Evolutionary conservation across 2,888 invertebrate species (phyloP), one percentile per base, ranked within the genome.

Genomic region (Penaeus monodon): DNA sequence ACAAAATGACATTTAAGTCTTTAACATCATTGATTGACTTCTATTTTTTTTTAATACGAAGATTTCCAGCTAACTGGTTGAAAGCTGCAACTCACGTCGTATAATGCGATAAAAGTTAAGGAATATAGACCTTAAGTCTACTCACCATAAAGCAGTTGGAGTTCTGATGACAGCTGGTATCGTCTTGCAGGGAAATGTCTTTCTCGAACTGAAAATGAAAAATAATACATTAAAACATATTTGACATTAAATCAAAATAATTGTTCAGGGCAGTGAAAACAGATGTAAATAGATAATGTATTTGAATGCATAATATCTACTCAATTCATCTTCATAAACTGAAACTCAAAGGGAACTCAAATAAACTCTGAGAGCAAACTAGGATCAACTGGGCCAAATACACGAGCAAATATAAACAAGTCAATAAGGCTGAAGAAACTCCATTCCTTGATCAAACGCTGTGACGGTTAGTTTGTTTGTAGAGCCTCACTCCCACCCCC

Each of bases 371-470:
- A 57, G 57, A 57, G 38, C 38, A 27, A 73, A 73, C 33, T 73
- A 29, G 29, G 73, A 73, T 29, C 73, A 38, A 24, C 73, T 27
- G 17, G 27, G 33, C 38, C 38, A 73, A 73, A 38, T 33, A 73
- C 73, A 73, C 73, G 33, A 7, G 73, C 73, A 73, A 83, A 83
- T 44, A 83, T 63, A 29, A 83, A 83, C 33, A 63, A 74, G 76
- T 57, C 57, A 74, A 76, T 27, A 74, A 33, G 74, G 66, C n/a
- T 49, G 65, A 44, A 84, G 77, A 84, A 84, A 77, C 77, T 74
- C 84, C 84, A 84, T 84, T 77, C 77, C 38, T 57, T 66, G 38
- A n/a, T 38, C 84, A 84, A 84, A 84, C 84, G 27, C 14, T n/a
- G 49, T 76, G 27, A 27, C 38, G 68, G 29, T 29, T 65, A 64